Conservation (phyloP, 2,888 invertebrate genomes). For the Leptinotarsa tumamoca region DNA sequence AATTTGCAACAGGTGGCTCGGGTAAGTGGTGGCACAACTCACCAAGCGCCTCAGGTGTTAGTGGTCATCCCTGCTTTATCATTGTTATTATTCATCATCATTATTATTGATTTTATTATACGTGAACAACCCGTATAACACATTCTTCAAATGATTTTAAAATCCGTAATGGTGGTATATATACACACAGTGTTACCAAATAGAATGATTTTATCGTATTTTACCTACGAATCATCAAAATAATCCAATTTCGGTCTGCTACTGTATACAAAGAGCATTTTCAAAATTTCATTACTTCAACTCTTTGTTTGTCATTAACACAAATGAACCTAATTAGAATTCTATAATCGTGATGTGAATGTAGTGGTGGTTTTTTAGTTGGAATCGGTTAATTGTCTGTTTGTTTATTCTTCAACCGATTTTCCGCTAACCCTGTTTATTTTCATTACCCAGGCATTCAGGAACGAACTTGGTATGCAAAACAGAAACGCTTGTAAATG, state of each 20-base stretch:
- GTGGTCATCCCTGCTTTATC: too few relatives aligned
- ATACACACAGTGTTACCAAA: neutral
- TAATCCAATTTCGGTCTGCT: neutral
- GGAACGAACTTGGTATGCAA: conserved; percentile 9
- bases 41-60: too few relatives aligned
- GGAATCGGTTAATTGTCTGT: conserved; percentile 9
- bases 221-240: conserved; percentile 1
- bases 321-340: conserved; percentile 24
- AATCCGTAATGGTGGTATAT: too few relatives aligned
- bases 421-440: conserved; percentile 9
- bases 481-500: neutral
- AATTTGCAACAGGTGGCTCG: too few relatives aligned
- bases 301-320: conserved; percentile 24
- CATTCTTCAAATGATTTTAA: too few relatives aligned
- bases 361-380: conserved; percentile 2
- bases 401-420: conserved; percentile 18
- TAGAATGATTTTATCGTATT: neutral
- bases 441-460: conserved; percentile 21
- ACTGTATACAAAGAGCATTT: conserved; percentile 12
- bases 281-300: conserved; percentile 26
- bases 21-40: too few relatives aligned
- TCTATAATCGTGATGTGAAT: conserved; percentile 21
- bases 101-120: too few relatives aligned
- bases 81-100: too few relatives aligned
- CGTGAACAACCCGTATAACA: too few relatives aligned